These are phyloP conservation scores for Rhinoraja longicauda DNA, from an alignment of 2,797 vertebrate genomes.

Conservation along the genomic window DNA sequence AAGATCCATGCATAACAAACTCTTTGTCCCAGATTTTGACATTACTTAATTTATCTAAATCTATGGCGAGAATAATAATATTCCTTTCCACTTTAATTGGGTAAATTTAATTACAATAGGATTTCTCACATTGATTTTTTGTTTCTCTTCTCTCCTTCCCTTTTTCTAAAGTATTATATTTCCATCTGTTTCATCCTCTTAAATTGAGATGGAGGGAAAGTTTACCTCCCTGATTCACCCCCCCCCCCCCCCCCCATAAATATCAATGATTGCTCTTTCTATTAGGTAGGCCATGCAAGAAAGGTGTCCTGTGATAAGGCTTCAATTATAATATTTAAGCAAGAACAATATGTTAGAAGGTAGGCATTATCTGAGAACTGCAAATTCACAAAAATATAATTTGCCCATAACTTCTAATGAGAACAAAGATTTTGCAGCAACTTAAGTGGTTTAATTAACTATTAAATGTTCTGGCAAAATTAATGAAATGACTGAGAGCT, in stretches of 20 bases:
- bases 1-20: neutral
- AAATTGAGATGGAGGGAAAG: neutral
- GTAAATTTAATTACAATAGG: neutral
- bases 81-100: constrained; percentile 3
- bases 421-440: constrained; percentile 13
- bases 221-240: neutral
- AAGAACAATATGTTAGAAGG: neutral
- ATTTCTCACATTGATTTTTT: neutral
- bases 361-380: neutral
- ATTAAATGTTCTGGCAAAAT: neutral
- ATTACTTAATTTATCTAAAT: constrained; percentile 3
- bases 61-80: neutral
- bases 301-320: neutral
- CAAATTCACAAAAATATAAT: constrained; percentile 1
- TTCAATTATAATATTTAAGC: neutral
- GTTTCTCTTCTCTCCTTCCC: neutral
- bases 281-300: neutral
- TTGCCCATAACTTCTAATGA: neutral
- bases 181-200: neutral
- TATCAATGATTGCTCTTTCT: neutral
- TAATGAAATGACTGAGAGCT: neutral
- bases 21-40: neutral
- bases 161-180: no score
- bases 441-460: neutral
- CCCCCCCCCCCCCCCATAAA: no score